phyloP scores from a whole-genome alignment of 2,888 invertebrate species.

The Taphrorychus bicolor region DNA sequence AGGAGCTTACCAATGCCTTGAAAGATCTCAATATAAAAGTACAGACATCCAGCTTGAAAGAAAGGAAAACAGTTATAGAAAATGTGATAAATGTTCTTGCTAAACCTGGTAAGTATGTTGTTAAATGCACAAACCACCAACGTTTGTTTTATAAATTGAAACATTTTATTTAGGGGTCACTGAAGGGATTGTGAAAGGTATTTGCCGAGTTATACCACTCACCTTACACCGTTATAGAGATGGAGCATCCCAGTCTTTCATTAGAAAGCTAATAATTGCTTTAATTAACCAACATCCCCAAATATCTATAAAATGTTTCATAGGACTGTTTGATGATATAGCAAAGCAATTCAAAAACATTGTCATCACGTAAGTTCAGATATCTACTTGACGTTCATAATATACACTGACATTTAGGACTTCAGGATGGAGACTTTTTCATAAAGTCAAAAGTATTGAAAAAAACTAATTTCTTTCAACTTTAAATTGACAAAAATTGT shows the following conservation, averaged over 20 bases:
- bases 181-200: conserved; percentile 43
- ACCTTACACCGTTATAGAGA: conserved; percentile 84
- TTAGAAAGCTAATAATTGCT: conserved; percentile 72
- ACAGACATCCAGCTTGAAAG: conserved; percentile 75
- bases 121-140: background rate
- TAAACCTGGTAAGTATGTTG: conserved; percentile 69
- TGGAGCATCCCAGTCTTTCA: conserved; percentile 76
- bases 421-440: background rate
- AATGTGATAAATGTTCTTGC: conserved; percentile 74
- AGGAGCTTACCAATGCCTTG: conserved; percentile 70
- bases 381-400: background rate
- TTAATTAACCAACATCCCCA: conserved; percentile 73
- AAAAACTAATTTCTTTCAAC: too few species aligned
- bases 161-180: conserved; percentile 35
- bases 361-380: conserved; percentile 70
- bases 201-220: conserved; percentile 75
- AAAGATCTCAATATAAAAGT: conserved; percentile 77
- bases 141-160: background rate
- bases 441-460: background rate
- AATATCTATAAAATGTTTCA: conserved; percentile 73
- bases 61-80: conserved; percentile 70
- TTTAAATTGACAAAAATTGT: too few species aligned
- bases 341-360: conserved; percentile 69
- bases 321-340: conserved; percentile 69
- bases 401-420: too few species aligned